Conservation (phyloP, 2,888 invertebrate species). For the Archaeoteleia sp. region DNA sequence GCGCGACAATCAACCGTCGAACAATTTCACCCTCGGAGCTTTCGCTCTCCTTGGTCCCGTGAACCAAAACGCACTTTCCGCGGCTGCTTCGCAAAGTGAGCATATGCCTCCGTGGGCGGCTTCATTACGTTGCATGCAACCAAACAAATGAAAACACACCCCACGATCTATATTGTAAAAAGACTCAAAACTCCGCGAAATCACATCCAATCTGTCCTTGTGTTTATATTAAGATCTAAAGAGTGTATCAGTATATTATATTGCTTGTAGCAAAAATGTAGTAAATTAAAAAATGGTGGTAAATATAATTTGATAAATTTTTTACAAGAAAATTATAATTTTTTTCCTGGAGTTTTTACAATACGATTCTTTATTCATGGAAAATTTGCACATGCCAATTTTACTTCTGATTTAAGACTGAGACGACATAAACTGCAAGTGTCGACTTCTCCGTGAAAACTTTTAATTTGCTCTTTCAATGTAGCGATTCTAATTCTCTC, state of each 20-base stretch:
- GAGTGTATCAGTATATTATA: too few relatives aligned
- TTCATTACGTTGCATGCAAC: conserved; percentile 65
- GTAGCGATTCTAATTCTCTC: conserved; percentile 58
- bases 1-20: conserved; percentile 74
- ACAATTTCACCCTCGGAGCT: conserved; percentile 71
- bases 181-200: conserved; percentile 1
- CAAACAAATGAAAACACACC: conserved; percentile 56
- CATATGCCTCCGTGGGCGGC: conserved; percentile 70
- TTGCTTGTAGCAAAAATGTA: background rate
- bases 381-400: conserved; percentile 1
- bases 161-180: conserved; percentile 26
- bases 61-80: conserved; percentile 61
- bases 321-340: too few relatives aligned
- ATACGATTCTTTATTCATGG: background rate
- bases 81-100: conserved; percentile 62
- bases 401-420: conserved; percentile 2
- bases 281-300: background rate
- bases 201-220: background rate
- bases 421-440: conserved; percentile 17
- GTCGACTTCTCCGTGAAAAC: conserved; percentile 31
- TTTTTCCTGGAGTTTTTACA: background rate
- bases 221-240: too few relatives aligned
- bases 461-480: conserved; percentile 58
- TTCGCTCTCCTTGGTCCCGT: conserved; percentile 51
- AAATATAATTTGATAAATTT: background rate